A percentile compares a stretch with the other conserved stretches of the same genome.
These are phyloP conservation scores for Mesochorus sp. DNA, from an alignment of 2,888 invertebrate genomes.

Conservation along the genomic window DNA sequence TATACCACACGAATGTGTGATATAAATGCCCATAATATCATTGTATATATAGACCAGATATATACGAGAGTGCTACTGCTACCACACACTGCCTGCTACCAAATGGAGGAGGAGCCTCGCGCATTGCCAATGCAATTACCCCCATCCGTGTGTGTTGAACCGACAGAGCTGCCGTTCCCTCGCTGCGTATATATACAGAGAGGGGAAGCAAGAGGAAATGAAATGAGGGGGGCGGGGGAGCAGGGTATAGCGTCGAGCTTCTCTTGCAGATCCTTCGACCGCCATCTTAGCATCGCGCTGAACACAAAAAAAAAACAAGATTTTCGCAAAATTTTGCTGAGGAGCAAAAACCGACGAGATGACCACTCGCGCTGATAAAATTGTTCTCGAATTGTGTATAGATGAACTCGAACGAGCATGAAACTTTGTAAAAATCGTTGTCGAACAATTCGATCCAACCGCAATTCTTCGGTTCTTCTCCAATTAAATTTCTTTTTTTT, in stretches of 20 bases:
- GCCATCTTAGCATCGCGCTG: conserved; percentile 61
- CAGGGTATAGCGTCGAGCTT: conserved; percentile 2
- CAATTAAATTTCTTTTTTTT: not conserved
- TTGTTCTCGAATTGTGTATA: no score
- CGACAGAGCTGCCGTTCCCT: conserved; percentile 58
- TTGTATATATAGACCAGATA: not conserved
- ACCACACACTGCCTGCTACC: conserved; percentile 53
- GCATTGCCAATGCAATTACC: conserved; percentile 72
- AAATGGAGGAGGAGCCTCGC: conserved; percentile 68
- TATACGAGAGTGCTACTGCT: conserved; percentile 28
- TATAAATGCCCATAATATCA: not conserved
- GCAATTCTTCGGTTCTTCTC: no score
- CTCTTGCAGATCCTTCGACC: conserved; percentile 31
- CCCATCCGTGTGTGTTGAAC: conserved; percentile 60
- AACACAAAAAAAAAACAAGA: not conserved
- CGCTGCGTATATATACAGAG: conserved; percentile 41
- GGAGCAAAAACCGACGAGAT: no score
- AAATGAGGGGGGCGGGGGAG: conserved; percentile 4
- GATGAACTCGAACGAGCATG: no score
- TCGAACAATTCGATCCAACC: no score
- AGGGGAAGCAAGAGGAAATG: conserved; percentile 7
- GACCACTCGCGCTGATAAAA: no score
- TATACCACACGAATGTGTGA: not conserved
- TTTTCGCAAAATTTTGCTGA: no score
- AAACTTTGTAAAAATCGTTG: no score